Evolutionary conservation across 2,113 vertebrate genomes (phyloP), one percentile per base, ranked within the genome.

Genomic region (Procapra przewalskii): DNA sequence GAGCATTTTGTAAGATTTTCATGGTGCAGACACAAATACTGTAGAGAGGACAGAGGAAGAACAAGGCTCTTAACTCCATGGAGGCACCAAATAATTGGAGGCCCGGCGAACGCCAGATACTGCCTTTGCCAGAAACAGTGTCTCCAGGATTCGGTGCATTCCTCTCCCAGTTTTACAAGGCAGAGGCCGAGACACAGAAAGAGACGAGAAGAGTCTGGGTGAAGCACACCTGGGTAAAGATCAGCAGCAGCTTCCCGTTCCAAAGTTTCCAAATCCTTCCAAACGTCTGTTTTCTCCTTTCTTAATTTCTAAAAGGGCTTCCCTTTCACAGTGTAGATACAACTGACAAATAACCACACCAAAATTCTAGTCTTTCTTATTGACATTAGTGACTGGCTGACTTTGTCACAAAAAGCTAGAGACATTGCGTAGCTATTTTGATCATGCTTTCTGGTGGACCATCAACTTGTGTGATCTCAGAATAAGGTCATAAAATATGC

Each of bases 271-370:
- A 19, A n/a, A 52, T 4, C 79, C 21, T 33, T 84, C 80, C 60
- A n/a, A 45, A 45, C 48, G n/a, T 54, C 80, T 83, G 60, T 67
- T 43, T 64, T 84, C 29, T 59, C 62, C 31, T 81, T 81, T 52
- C 48, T 81, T 81, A 33, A 45, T 52, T 91, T 86, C 67, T 67
- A 27, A 93, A 95, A 43, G 23, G 12, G 36, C 6, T 43, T 77
- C 71, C 40, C 71, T 77, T 27, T 77, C 48, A 89, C 25, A 86
- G 57, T 31, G 12, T 82, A 91, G 96, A 98, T 97, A 93, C 95
- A 16, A 54, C 8, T 4, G 11, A 82, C 90, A 95, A 87, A 50
- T 52, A 48, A 4, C 7, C 36, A 27, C 11, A 88, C 1, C 48
- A 90, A 54, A 85, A 2, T 52, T 36, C 36, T 98, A 88, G 8